Percentiles rank a stretch among this genome's conserved stretches.
Conservation (phyloP, 2,113 vertebrate species). For the Elachura formosa region DNA sequence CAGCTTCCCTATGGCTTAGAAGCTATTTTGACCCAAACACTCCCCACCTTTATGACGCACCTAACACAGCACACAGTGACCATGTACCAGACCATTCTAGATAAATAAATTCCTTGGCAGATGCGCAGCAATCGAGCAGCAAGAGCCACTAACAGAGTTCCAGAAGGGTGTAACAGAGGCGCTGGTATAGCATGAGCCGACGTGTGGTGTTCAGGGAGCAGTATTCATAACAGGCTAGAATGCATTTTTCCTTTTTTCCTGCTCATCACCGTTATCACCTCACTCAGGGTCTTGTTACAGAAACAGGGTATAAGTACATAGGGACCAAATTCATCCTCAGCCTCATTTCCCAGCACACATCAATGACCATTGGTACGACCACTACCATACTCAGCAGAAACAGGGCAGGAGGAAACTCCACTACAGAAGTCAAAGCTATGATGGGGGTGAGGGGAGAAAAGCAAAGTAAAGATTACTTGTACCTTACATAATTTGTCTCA, state of each 20-base stretch:
- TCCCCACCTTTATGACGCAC: background rate
- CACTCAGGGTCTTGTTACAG: background rate
- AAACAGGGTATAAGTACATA: background rate
- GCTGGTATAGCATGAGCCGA: background rate
- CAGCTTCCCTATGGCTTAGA: background rate
- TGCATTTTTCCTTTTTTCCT: background rate
- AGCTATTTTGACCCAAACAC: background rate
- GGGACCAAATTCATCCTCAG: background rate
- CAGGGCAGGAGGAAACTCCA: background rate
- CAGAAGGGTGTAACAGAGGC: background rate
- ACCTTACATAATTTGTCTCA: background rate
- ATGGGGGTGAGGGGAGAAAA: background rate
- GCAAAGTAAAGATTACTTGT: background rate
- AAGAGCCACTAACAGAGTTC: background rate
- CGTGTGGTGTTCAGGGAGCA: background rate
- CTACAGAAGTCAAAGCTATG: background rate
- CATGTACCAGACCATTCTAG: background rate
- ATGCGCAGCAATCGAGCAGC: background rate
- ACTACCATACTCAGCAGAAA: background rate
- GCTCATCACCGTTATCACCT: background rate
- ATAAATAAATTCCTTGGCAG: fast-evolving
- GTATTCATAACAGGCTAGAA: background rate
- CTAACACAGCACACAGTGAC: background rate
- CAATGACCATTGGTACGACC: background rate
- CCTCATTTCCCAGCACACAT: background rate